phyloP scores from a whole-genome alignment of 2,797 vertebrate genomes.

The Natrix natrix region DNA sequence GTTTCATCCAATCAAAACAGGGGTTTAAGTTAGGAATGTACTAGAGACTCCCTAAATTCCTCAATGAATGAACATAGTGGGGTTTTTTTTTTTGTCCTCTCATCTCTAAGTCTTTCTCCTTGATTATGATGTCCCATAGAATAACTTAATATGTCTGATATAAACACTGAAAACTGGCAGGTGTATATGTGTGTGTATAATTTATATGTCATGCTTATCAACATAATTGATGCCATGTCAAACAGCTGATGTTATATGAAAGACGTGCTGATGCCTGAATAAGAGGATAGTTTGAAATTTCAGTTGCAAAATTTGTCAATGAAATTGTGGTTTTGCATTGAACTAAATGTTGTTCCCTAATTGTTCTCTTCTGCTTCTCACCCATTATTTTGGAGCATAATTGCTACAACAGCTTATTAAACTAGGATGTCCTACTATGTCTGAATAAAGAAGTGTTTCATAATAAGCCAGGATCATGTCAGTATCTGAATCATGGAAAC shows the following conservation, averaged over 20 bases:
- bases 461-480: neutral
- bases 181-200: neutral
- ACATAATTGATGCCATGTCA: neutral
- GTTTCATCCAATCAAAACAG: neutral
- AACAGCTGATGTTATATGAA: neutral
- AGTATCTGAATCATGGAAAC: neutral
- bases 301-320: neutral
- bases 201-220: neutral
- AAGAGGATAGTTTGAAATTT: neutral
- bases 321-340: neutral
- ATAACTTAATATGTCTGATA: neutral
- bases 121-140: neutral
- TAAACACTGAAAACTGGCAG: neutral
- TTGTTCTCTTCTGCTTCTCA: too few species aligned
- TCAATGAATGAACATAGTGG: neutral
- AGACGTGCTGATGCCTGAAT: neutral
- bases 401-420: neutral
- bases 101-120: conserved; percentile 21
- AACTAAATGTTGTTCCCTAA: neutral
- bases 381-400: neutral
- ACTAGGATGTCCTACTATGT: neutral
- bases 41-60: neutral
- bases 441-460: neutral
- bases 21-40: neutral
- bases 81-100: neutral